Evolutionary conservation across 64 coral and sea anemone species (phyloP), one percentile per base, ranked within the genome.

Genomic region (Cladopsammia gracilis): DNA sequence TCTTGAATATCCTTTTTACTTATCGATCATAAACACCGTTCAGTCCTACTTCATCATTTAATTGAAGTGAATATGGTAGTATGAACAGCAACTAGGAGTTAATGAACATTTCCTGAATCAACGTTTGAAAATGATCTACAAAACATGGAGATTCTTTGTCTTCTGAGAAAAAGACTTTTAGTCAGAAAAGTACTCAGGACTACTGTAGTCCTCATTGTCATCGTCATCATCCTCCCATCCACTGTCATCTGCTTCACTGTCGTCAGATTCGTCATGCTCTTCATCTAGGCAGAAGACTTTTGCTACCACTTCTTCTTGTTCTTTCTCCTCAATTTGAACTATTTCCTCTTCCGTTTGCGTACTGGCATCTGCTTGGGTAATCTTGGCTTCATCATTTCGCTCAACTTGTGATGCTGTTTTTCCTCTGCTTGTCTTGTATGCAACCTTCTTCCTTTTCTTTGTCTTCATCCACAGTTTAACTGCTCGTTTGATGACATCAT

Each of bases 391-490:
- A 48, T 87, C 68, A 70, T 72, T 74, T 22, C 73, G 66, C 18
- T 49, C 66, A 73, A 15, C 85, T 73, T 58, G 66, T 87, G 50
- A 67, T 58, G 48, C 67, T 87, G 11, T 67, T 73, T 66, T 49
- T 60, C 25, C 71, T 58, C 56, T 24, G 54, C 24, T 87, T 54
- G 71, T 72, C 83, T 51, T 86, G 47, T 50, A 70, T 50, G 64
- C 64, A 86, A 71, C 62, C 61, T 86, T 86, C 47, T 86, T 86
- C 46, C 24, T 61, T 86, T 86, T 86, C 68, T 87, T 87, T 48
- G 56, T 67, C 68, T 87, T 74, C 71, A 87, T 72, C 85, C 85
- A 45, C 10, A 87, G 85, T 10, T 87, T 87, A 73, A 74, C 64
- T 43, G 85, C 85, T 73, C 85, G 72, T 87, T 25, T 74, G 66